A percentile compares a stretch with the other conserved stretches of the same genome.
These are phyloP conservation scores for Premnoplex brunnescens DNA, from an alignment of 2,797 vertebrate species.

Conservation along the genomic window DNA sequence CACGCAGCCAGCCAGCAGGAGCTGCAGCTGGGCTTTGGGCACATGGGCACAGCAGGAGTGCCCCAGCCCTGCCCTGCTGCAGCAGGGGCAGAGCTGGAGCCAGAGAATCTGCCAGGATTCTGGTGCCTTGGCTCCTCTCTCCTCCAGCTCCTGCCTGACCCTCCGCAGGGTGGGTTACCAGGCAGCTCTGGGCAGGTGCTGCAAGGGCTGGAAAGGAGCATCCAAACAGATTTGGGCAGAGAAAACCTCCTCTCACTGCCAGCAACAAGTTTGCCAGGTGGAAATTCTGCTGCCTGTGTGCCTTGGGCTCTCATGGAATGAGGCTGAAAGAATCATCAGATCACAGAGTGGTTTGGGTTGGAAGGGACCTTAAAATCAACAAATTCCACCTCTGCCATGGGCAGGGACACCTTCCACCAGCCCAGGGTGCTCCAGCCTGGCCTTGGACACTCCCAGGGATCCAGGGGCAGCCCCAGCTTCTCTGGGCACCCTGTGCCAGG, in stretches of 20 bases:
- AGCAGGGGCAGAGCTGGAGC: neutral
- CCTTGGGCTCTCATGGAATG: neutral
- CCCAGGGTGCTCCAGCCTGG: neutral
- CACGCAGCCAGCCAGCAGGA: neutral
- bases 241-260: neutral
- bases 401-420: accelerated
- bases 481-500: neutral
- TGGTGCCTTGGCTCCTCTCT: neutral
- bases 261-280: neutral
- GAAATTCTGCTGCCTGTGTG: neutral
- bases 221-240: neutral
- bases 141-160: neutral
- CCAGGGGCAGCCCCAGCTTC: neutral
- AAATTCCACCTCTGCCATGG: neutral
- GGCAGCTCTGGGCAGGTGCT: neutral
- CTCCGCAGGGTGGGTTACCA: neutral
- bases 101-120: neutral
- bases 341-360: neutral
- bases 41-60: neutral
- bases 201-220: accelerated
- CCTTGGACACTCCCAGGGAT: neutral
- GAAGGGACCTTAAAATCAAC: neutral
- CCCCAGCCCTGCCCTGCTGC: neutral
- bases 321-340: neutral
- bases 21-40: neutral